Conservation (phyloP, 2,888 invertebrate species). For the Sarcophaga carnaria region DNA sequence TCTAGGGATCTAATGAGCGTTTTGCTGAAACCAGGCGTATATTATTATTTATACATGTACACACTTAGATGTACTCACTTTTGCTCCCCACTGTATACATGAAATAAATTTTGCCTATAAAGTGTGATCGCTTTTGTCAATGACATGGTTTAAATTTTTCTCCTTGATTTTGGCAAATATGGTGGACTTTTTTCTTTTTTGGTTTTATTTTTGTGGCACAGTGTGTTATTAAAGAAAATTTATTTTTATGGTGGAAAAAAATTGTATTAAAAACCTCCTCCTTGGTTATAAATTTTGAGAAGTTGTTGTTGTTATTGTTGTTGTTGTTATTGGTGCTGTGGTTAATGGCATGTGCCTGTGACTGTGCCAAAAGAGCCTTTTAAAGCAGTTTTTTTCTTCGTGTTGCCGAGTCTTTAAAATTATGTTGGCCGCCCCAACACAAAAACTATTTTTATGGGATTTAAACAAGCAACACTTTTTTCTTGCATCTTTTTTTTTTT, state of each 20-base stretch:
- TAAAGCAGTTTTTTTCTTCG: no score
- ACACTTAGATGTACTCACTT: no score
- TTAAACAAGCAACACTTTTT: neutral
- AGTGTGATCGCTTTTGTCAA: no score
- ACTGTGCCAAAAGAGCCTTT: no score
- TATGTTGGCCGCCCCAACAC: neutral
- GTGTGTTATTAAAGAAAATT: neutral
- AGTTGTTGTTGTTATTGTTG: neutral
- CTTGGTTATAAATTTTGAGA: neutral
- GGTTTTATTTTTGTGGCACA: neutral
- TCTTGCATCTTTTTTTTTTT: neutral
- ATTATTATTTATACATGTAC: no score
- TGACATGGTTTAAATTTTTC: no score
- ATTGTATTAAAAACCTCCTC: neutral
- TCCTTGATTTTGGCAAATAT: no score
- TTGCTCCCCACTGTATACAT: no score
- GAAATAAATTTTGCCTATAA: no score
- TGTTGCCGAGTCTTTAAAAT: neutral
- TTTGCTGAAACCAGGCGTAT: no score
- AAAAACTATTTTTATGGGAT: neutral
- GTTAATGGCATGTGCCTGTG: neutral
- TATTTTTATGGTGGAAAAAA: neutral
- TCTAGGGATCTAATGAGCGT: no score
- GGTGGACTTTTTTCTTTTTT: no score
- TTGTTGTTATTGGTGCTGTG: neutral